Evolutionary conservation across 2,888 invertebrate species (phyloP).

Genomic region (Spisula solida): DNA sequence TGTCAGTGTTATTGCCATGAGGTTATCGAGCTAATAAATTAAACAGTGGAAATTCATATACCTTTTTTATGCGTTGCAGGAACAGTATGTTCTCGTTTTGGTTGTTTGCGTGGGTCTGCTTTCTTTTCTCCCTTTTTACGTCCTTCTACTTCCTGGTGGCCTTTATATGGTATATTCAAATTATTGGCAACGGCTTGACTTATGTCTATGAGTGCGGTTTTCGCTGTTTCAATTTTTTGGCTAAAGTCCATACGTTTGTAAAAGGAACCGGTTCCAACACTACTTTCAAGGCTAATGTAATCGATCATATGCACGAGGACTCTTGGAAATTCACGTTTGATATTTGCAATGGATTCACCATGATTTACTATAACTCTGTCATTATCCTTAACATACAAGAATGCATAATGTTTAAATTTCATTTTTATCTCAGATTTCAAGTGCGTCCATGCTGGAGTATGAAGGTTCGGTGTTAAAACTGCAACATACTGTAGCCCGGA

Average conservation of each 20-base stretch:
- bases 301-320: background rate
- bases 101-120: too few species aligned
- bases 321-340: background rate
- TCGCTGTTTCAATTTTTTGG: background rate
- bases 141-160: background rate
- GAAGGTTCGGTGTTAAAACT: constrained; percentile 27
- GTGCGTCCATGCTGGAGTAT: constrained; percentile 38
- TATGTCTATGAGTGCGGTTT: background rate
- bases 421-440: background rate
- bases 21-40: too few species aligned
- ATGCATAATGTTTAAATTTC: background rate
- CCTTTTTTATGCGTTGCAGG: too few species aligned
- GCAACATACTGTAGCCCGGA: background rate
- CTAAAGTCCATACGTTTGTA: background rate
- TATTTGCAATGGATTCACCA: constrained; percentile 5
- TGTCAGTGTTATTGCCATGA: too few species aligned
- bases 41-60: too few species aligned
- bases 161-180: background rate
- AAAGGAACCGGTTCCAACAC: background rate
- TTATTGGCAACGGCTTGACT: background rate
- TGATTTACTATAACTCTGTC: background rate
- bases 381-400: constrained; percentile 25
- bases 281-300: background rate
- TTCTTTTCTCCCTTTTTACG: background rate
- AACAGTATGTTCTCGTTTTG: too few species aligned